These are phyloP conservation scores for Cladopsammia gracilis DNA, from an alignment of 64 coral and sea anemone genomes.

Conservation along the genomic window DNA sequence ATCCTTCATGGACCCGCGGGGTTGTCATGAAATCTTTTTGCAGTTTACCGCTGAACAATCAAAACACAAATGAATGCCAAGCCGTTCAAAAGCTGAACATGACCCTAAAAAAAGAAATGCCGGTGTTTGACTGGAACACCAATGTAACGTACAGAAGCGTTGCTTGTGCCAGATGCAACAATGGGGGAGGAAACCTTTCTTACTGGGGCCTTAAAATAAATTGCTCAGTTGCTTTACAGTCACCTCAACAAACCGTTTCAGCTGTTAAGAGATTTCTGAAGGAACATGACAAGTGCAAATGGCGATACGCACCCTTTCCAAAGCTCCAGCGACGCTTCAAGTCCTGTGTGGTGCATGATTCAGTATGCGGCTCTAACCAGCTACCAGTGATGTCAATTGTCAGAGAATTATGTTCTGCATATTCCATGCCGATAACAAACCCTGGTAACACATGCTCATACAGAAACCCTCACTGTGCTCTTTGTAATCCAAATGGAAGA, in stretches of 20 bases:
- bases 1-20: background rate
- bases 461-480: slow-evolving; percentile 36
- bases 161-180: slow-evolving; percentile 9
- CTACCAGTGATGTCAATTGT: background rate
- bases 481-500: slow-evolving; percentile 6
- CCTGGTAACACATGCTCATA: background rate
- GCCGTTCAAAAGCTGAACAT: background rate
- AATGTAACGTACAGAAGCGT: slow-evolving; percentile 7
- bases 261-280: background rate
- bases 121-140: background rate
- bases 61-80: background rate
- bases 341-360: background rate
- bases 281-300: background rate
- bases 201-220: background rate
- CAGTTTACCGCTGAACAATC: too few relatives aligned
- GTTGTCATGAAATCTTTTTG: background rate
- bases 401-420: slow-evolving; percentile 16
- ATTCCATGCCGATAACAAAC: background rate
- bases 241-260: background rate
- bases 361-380: background rate
- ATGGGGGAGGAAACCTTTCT: background rate
- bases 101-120: background rate
- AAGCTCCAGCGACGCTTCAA: background rate
- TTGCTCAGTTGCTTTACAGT: too few relatives aligned
- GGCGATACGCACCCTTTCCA: background rate